These are phyloP conservation scores for Saccostrea cuccullata DNA, from an alignment of 1,140 invertebrate genomes.

Conservation along the genomic window DNA sequence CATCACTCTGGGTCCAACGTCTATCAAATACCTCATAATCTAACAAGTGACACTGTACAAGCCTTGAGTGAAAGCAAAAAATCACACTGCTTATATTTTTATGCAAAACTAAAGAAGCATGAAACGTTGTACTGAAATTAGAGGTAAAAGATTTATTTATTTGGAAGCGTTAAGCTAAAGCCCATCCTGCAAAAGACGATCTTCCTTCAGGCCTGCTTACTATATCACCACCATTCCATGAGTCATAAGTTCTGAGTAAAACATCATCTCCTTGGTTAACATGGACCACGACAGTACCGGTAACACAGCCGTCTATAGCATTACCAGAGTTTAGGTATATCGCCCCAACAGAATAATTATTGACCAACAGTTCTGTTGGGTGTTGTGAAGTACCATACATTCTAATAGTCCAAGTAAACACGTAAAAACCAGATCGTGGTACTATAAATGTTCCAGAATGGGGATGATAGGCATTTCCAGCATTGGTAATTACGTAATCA, in stretches of 20 bases:
- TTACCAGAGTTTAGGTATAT: background rate
- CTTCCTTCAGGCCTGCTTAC: background rate
- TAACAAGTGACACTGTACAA: too few relatives aligned
- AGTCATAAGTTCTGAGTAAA: background rate
- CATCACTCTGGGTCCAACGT: too few relatives aligned
- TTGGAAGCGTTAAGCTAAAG: background rate
- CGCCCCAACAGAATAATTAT: background rate
- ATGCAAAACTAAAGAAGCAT: too few relatives aligned
- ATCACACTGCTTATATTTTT: too few relatives aligned
- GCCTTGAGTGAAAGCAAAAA: too few relatives aligned
- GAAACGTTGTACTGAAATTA: too few relatives aligned
- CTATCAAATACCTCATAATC: too few relatives aligned
- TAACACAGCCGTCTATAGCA: background rate
- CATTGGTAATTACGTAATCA: slow-evolving; percentile 18
- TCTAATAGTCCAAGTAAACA: slow-evolving; percentile 35
- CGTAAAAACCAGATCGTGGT: slow-evolving; percentile 23
- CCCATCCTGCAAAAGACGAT: slow-evolving; percentile 23
- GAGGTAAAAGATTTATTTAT: too few relatives aligned
- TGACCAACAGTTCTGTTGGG: slow-evolving; percentile 7
- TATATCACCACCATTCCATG: background rate
- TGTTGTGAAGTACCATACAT: background rate
- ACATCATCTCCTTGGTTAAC: slow-evolving; percentile 22
- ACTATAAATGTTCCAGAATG: slow-evolving; percentile 23
- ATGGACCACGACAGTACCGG: slow-evolving; percentile 9
- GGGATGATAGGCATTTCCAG: slow-evolving; percentile 24